Conservation (phyloP, 1,140 invertebrate genomes). For the Vanessa tameamea region DNA sequence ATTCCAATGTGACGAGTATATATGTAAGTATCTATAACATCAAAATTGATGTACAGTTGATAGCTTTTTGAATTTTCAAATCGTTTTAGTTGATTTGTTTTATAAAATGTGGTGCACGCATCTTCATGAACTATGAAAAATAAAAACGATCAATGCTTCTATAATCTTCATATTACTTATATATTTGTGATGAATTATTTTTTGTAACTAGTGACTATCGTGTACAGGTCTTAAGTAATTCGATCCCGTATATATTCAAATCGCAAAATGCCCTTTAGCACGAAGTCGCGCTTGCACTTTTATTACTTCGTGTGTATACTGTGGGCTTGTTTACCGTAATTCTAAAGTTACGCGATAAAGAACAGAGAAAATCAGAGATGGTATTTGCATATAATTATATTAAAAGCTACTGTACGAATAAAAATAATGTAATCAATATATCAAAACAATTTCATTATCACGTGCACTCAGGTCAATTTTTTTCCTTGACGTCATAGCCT, state of each 20-base stretch:
- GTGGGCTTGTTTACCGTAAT: slow-evolving; percentile 44
- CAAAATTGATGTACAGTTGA: too few species aligned
- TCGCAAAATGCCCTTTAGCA: slow-evolving; percentile 40
- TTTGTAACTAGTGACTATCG: too few species aligned
- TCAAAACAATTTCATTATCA: too few species aligned
- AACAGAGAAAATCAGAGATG: not conserved
- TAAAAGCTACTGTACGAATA: not conserved
- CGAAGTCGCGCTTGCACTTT: slow-evolving; percentile 44
- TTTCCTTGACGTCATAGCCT: too few species aligned
- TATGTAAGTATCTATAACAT: too few species aligned
- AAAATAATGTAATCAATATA: not conserved
- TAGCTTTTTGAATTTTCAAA: too few species aligned
- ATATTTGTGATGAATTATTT: too few species aligned
- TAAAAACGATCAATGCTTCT: too few species aligned
- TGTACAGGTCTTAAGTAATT: not conserved
- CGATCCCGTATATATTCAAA: slow-evolving; percentile 16
- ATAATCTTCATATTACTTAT: too few species aligned
- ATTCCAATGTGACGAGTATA: too few species aligned
- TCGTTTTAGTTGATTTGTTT: too few species aligned
- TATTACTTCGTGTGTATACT: slow-evolving; percentile 44
- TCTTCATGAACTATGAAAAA: not conserved
- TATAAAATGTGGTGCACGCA: not conserved
- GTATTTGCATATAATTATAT: not conserved
- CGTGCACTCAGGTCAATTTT: not conserved
- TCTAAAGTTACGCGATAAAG: slow-evolving; percentile 35